phyloP scores from a whole-genome alignment of 2,113 vertebrate species.

The Rhinoderma darwinii region DNA sequence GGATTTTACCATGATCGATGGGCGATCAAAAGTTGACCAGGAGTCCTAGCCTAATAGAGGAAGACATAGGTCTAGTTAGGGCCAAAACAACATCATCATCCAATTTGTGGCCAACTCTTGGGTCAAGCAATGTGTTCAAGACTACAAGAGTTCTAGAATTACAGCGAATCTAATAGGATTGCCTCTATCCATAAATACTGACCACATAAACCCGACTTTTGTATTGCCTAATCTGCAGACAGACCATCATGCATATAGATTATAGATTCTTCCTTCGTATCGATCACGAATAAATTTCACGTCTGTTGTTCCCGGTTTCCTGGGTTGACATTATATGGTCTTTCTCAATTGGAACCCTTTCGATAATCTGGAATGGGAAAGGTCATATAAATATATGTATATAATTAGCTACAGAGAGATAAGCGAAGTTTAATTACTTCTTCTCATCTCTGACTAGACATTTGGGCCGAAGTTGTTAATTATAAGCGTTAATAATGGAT shows the following conservation, averaged over 20 bases:
- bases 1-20: background rate
- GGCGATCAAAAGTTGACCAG: background rate
- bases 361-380: constrained; percentile 26
- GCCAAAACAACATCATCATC: background rate
- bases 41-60: background rate
- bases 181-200: constrained; percentile 1
- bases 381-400: constrained; percentile 58
- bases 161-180: constrained; percentile 8
- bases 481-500: constrained; percentile 56
- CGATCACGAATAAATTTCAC: constrained; percentile 13
- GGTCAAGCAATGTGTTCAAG: background rate
- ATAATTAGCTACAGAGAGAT: constrained; percentile 51
- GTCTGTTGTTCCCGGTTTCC: background rate
- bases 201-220: constrained; percentile 16
- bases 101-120: background rate
- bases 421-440: constrained; percentile 57
- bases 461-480: constrained; percentile 54
- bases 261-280: background rate
- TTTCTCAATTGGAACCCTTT: constrained; percentile 31
- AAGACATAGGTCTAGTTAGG: background rate
- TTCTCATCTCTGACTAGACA: constrained; percentile 57
- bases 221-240: constrained; percentile 27
- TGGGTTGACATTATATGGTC: constrained; percentile 14
- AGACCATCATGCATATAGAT: constrained; percentile 14
- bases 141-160: constrained; percentile 7